Evolutionary conservation across 2,888 invertebrate species (phyloP).

Genomic region (Acronicta leporina): DNA sequence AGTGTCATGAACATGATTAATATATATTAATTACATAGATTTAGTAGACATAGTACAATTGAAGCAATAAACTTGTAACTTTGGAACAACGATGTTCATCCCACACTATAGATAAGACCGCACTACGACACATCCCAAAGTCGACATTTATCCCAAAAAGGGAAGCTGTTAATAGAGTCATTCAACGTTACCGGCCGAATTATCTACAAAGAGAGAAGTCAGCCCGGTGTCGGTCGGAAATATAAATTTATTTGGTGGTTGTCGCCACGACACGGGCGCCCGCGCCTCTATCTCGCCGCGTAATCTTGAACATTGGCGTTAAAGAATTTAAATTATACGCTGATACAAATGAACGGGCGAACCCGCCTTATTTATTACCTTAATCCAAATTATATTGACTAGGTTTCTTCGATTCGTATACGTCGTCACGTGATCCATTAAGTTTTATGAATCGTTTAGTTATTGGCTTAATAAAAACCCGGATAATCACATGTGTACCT

Average conservation of each 20-base stretch:
- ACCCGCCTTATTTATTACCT: slow-evolving; percentile 85
- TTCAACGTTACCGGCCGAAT: slow-evolving; percentile 88
- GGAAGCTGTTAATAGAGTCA: slow-evolving; percentile 90
- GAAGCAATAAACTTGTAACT: slow-evolving; percentile 48
- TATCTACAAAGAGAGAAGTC: slow-evolving; percentile 88
- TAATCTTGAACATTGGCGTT: slow-evolving; percentile 90
- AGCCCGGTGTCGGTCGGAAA: slow-evolving; percentile 84
- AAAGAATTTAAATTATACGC: slow-evolving; percentile 89
- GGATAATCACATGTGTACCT: slow-evolving; percentile 52
- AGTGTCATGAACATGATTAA: slow-evolving; percentile 8
- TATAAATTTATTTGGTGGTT: slow-evolving; percentile 89
- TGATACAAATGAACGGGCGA: slow-evolving; percentile 88
- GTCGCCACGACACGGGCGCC: slow-evolving; percentile 86
- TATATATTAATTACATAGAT: slow-evolving; percentile 40
- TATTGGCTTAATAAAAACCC: slow-evolving; percentile 50
- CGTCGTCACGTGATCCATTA: slow-evolving; percentile 79
- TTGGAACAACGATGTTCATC: slow-evolving; percentile 44
- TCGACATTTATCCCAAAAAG: slow-evolving; percentile 88
- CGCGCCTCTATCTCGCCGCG: slow-evolving; percentile 85
- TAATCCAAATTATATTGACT: slow-evolving; percentile 88
- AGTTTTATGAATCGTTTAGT: slow-evolving; percentile 44
- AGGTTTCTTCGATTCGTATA: slow-evolving; percentile 78
- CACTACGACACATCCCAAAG: slow-evolving; percentile 74
- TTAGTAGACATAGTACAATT: slow-evolving; percentile 23
- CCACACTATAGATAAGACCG: slow-evolving; percentile 75